A percentile compares a stretch with the other conserved stretches of the same genome.
phyloP scores from a whole-genome alignment of 1,140 invertebrate genomes.

The Drosophila chauvacae region DNA sequence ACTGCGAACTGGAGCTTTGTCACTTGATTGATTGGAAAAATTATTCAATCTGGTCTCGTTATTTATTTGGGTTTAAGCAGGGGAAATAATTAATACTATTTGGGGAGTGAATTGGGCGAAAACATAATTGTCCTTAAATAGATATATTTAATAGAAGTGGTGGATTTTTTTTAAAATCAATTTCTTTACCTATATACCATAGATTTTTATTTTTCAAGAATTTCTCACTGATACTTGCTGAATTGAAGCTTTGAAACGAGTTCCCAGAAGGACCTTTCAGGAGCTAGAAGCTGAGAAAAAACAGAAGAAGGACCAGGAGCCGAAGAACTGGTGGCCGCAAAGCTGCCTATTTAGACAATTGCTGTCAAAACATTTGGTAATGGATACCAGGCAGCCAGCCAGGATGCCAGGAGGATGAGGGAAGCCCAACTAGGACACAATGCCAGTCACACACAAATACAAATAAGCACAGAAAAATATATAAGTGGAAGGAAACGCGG shows the following conservation, averaged over 20 bases:
- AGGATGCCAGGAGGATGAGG: conserved; percentile 4
- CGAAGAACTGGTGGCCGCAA: conserved; percentile 1
- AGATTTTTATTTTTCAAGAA: neutral
- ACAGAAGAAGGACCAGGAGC: neutral
- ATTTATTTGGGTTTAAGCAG: conserved; percentile 35
- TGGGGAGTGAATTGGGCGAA: neutral
- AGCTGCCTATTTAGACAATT: conserved; percentile 76
- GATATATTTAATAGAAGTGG: neutral
- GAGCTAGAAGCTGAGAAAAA: neutral
- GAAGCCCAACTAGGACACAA: conserved; percentile 21
- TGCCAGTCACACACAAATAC: conserved; percentile 1
- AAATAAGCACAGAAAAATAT: neutral
- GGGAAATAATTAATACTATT: conserved; percentile 2
- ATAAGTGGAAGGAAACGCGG: conserved; percentile 55
- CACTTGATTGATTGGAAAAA: conserved; percentile 81
- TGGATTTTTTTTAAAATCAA: neutral
- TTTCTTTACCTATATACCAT: neutral
- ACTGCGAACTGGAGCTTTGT: conserved; percentile 44
- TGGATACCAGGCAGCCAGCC: conserved; percentile 54
- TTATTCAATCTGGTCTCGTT: conserved; percentile 73
- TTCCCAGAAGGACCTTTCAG: conserved; percentile 9
- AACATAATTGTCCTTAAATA: neutral
- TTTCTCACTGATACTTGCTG: neutral
- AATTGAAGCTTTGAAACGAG: too few relatives aligned
- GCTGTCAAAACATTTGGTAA: conserved; percentile 84